phyloP scores from a whole-genome alignment of 2,888 invertebrate genomes.

The Xanthia togata region DNA sequence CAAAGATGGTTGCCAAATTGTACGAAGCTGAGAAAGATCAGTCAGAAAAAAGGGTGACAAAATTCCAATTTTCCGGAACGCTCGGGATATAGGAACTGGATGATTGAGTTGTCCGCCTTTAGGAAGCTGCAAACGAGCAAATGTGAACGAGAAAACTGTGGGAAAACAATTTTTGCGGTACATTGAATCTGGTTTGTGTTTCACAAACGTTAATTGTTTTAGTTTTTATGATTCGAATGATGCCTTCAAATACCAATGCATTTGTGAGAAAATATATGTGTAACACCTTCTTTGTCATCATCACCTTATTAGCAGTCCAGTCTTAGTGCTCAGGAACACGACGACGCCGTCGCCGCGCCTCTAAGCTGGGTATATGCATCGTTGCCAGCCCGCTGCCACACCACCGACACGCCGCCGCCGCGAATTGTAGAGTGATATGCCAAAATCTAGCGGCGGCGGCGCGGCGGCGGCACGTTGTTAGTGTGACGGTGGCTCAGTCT shows the following conservation, averaged over 20 bases:
- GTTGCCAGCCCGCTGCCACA: no score
- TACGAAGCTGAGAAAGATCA: slow-evolving; percentile 83
- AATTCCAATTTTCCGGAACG: slow-evolving; percentile 84
- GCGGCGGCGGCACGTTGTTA: no score
- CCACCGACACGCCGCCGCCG: no score
- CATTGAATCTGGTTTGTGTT: slow-evolving; percentile 28
- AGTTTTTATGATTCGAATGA: slow-evolving; percentile 1
- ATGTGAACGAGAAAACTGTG: slow-evolving; percentile 40
- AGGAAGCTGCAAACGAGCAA: slow-evolving; percentile 62
- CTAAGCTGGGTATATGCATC: no score
- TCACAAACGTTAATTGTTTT: slow-evolving; percentile 7
- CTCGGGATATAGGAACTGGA: slow-evolving; percentile 72
- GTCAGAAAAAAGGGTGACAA: slow-evolving; percentile 83
- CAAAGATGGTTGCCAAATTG: slow-evolving; percentile 85
- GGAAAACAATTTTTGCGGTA: slow-evolving; percentile 37
- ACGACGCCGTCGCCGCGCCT: no score
- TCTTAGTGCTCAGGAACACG: not conserved
- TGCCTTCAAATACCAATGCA: not conserved
- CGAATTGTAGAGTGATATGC: no score
- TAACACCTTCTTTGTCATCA: not conserved
- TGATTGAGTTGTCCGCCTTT: slow-evolving; percentile 79
- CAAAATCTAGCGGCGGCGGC: no score
- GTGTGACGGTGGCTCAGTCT: no score
- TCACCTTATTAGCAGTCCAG: not conserved
- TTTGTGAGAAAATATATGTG: not conserved